phyloP scores from a whole-genome alignment of 2,113 vertebrate genomes.

The Struthidea cinerea region DNA sequence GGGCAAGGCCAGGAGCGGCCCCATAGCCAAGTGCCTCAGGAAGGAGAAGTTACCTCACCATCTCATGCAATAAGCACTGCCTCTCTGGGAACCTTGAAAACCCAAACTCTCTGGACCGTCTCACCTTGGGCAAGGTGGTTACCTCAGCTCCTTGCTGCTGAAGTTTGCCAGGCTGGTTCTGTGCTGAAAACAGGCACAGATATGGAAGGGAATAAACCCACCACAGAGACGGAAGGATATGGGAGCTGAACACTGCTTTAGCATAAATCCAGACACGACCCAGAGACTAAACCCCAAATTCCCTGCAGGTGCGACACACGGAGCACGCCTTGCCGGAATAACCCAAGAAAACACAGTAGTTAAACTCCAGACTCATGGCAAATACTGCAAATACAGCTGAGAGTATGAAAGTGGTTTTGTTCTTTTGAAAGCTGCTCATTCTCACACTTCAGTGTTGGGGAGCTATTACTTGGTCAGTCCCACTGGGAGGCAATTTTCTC shows the following conservation, averaged over 20 bases:
- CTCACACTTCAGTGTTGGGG: neutral
- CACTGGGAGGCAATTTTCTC: neutral
- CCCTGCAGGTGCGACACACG: neutral
- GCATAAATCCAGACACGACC: neutral
- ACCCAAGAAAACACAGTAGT: neutral
- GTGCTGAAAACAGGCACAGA: neutral
- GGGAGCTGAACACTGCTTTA: neutral
- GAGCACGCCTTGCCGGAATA: neutral
- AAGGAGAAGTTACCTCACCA: neutral
- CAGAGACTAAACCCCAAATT: neutral
- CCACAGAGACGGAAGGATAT: neutral
- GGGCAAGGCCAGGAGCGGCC: neutral
- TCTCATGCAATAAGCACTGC: neutral
- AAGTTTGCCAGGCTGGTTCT: slow-evolving; percentile 59
- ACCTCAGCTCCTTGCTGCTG: slow-evolving; percentile 56
- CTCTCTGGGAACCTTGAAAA: slow-evolving; percentile 2
- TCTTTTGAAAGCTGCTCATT: neutral
- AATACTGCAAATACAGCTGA: neutral
- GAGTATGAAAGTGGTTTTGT: neutral
- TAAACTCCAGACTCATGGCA: neutral
- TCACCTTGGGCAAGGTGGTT: slow-evolving; percentile 68
- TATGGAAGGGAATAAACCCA: neutral
- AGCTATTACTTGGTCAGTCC: neutral
- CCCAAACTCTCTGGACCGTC: neutral
- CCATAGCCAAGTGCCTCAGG: neutral